A percentile compares a stretch with the other conserved stretches of the same genome.
phyloP scores from a whole-genome alignment of 2,113 vertebrate genomes.

The Notothenia coriiceps region DNA sequence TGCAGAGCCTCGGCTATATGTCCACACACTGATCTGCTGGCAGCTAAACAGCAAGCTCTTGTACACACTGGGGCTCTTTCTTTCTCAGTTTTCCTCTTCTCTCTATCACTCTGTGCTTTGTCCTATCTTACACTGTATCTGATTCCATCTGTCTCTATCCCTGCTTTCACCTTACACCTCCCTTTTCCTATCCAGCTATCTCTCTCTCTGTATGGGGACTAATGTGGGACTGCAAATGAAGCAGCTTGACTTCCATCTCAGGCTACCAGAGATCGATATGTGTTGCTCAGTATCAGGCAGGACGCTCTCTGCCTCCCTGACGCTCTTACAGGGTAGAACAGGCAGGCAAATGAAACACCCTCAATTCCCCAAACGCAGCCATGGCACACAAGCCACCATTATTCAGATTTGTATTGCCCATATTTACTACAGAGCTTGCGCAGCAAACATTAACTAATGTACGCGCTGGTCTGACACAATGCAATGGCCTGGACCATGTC shows the following conservation, averaged over 20 bases:
- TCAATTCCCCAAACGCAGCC: slow-evolving; percentile 62
- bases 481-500: slow-evolving; percentile 41
- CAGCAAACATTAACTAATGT: slow-evolving; percentile 71
- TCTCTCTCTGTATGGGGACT: slow-evolving; percentile 62
- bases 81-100: slow-evolving; percentile 41
- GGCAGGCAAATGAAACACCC: slow-evolving; percentile 65
- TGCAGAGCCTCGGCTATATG: slow-evolving; percentile 55
- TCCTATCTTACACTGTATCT: slow-evolving; percentile 61
- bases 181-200: slow-evolving; percentile 41
- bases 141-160: slow-evolving; percentile 61
- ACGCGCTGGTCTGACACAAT: slow-evolving; percentile 57
- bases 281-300: slow-evolving; percentile 76
- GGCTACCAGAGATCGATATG: slow-evolving; percentile 80
- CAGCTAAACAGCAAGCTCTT: slow-evolving; percentile 48
- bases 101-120: slow-evolving; percentile 48
- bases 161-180: slow-evolving; percentile 45
- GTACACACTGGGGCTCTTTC: slow-evolving; percentile 37
- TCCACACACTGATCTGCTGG: slow-evolving; percentile 56
- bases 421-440: slow-evolving; percentile 72
- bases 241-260: slow-evolving; percentile 81
- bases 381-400: slow-evolving; percentile 43
- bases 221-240: slow-evolving; percentile 80
- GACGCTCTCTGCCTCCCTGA: slow-evolving; percentile 57
- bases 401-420: slow-evolving; percentile 70
- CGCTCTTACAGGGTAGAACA: slow-evolving; percentile 48